Evolutionary conservation across 2,113 vertebrate genomes (phyloP), one percentile per base, ranked within the genome.

Genomic region (Hucho hucho): DNA sequence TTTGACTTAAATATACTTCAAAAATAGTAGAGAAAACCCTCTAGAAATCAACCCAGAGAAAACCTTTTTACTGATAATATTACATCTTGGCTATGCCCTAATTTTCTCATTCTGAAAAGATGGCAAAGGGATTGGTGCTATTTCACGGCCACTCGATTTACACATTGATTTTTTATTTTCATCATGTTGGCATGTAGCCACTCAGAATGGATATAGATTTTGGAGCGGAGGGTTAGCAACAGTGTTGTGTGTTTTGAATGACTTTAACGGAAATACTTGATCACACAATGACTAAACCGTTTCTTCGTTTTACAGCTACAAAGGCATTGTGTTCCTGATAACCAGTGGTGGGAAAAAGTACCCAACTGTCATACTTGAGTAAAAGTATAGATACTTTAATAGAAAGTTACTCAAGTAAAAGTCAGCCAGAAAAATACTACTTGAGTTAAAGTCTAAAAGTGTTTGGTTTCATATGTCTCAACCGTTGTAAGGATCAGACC

Each of bases 141-240:
- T n/a, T 46, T 43, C 37, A 68, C 0, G 18, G 63, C 22, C 9
- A 68, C 18, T 64, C 13, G 56, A 66, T 74, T 77, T 58, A 64
- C n/a, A 65, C 67, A 69, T 75, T 69, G 73, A 76, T 72, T 1
- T 49, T 49, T 14, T 4, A 16, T 49, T 73, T 73, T 82, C 64
- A 75, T 70, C 24, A 24, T 64, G 49, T 64, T 9, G 22, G 58
- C 70, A 69, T 7, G n/a, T 4, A 22, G 7, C 47, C 47, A 16
- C 12, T 49, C 47, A 37, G 28, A 67, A 11, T 12, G 29, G 26
- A 16, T 65, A 18, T 26, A 25, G 22, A 63, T 63, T 9, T 3
- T n/a, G 61, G 64, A 28, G 16, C 0, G 29, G 29, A 25, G 16
- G 29, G 26, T 67, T 37, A 32, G 3, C 47, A 9, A 28, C 28